These are phyloP conservation scores for Heliothis virescens DNA, from an alignment of 1,140 invertebrate genomes.

Conservation along the genomic window DNA sequence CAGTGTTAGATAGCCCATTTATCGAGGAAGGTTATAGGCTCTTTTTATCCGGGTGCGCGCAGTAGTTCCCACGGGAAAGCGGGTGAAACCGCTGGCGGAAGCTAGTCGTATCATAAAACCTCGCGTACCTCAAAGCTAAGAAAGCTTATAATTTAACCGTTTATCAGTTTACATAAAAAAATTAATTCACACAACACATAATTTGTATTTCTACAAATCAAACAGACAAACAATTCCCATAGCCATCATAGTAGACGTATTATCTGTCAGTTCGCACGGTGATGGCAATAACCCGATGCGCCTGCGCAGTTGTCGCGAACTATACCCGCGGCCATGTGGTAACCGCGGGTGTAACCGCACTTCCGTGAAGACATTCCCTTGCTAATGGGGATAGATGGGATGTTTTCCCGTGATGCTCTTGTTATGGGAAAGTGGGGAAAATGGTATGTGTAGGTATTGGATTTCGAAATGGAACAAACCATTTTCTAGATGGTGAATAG, in stretches of 20 bases:
- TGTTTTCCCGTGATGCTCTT: not conserved
- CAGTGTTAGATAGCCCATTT: too few species aligned
- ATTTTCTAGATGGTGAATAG: too few species aligned
- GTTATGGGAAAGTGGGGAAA: not conserved
- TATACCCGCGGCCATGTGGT: not conserved
- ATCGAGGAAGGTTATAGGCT: too few species aligned
- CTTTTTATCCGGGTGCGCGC: too few species aligned
- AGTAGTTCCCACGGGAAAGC: too few species aligned
- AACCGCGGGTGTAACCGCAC: constrained; percentile 12
- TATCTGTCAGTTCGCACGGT: constrained; percentile 4
- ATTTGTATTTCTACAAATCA: not conserved
- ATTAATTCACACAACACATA: not conserved
- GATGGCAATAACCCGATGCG: constrained; percentile 22
- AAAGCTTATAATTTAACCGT: too few species aligned
- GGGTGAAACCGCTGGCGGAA: too few species aligned
- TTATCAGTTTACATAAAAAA: too few species aligned
- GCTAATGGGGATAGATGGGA: not conserved
- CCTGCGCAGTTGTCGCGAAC: constrained; percentile 13
- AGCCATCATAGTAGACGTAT: not conserved
- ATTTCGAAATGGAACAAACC: too few species aligned
- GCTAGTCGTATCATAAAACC: too few species aligned
- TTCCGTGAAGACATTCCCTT: constrained; percentile 34
- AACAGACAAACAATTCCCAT: not conserved
- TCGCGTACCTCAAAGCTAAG: too few species aligned
- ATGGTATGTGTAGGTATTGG: too few species aligned